Evolutionary conservation across 2,888 invertebrate genomes (phyloP).

Genomic region (Linnaemya tessellans): DNA sequence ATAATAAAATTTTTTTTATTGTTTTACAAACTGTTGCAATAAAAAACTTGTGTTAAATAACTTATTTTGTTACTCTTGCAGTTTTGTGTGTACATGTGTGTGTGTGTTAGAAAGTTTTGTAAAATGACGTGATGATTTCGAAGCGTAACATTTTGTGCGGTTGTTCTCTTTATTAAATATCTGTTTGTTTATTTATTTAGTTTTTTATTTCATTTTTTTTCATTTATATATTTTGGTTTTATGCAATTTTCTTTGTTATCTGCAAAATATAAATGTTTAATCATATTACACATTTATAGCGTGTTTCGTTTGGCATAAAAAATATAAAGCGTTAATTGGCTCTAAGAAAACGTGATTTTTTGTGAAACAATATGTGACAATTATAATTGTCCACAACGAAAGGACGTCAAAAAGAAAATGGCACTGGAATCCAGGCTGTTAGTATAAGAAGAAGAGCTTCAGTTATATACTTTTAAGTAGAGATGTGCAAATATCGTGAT

Average conservation of each 20-base stretch:
- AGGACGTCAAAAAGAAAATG: too few relatives aligned
- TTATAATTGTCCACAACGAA: background rate
- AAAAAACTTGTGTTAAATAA: conserved; percentile 38
- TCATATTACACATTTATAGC: conserved; percentile 6
- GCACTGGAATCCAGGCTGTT: too few relatives aligned
- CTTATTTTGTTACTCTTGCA: conserved; percentile 9
- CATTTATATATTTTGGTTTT: too few relatives aligned
- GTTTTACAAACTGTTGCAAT: conserved; percentile 58
- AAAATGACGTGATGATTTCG: conserved; percentile 48
- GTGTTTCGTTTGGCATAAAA: background rate
- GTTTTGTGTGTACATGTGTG: background rate
- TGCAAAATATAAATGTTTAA: too few relatives aligned
- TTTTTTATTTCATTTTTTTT: too few relatives aligned
- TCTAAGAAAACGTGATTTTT: conserved; percentile 16
- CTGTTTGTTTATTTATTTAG: background rate
- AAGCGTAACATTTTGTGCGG: conserved; percentile 18
- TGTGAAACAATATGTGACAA: background rate
- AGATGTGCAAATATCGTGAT: too few relatives aligned
- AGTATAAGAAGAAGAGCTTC: too few relatives aligned
- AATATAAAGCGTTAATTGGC: conserved; percentile 22
- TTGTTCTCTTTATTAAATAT: background rate
- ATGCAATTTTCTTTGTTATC: background rate
- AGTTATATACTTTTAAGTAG: too few relatives aligned
- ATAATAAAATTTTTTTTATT: conserved; percentile 30
- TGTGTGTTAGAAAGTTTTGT: background rate